Conservation (phyloP, 1,140 invertebrate species). For the Leptopilina boulardi region DNA sequence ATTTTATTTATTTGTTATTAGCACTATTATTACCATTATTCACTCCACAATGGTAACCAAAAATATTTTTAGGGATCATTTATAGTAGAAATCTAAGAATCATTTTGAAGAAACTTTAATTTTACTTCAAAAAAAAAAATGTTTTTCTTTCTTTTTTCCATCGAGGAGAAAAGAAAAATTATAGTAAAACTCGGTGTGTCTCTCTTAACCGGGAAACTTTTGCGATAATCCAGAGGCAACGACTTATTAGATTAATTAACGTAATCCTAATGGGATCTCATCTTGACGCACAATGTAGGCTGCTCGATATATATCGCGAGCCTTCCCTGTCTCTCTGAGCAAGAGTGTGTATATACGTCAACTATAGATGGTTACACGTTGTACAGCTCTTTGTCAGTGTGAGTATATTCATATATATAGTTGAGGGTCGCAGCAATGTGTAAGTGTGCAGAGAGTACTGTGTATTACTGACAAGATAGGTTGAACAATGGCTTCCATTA, state of each 20-base stretch:
- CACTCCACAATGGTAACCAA: no score
- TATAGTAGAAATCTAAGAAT: no score
- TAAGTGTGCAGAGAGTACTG: conserved; percentile 42
- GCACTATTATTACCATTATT: no score
- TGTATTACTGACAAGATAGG: conserved; percentile 71
- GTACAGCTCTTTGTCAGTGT: conserved; percentile 48
- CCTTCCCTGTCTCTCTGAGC: conserved; percentile 60
- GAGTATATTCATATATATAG: conserved; percentile 38
- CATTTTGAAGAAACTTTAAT: no score
- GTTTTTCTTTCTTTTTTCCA: not conserved
- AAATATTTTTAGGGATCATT: no score
- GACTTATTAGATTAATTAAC: conserved; percentile 72
- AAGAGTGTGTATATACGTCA: conserved; percentile 56
- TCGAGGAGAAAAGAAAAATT: no score
- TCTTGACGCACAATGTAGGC: conserved; percentile 69
- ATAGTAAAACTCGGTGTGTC: not conserved
- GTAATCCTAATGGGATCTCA: conserved; percentile 73
- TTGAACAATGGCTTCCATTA: conserved; percentile 74
- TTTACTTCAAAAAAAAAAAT: no score
- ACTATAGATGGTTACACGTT: conserved; percentile 42
- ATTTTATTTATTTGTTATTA: no score
- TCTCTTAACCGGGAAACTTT: not conserved
- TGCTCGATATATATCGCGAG: conserved; percentile 62
- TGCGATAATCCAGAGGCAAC: not conserved
- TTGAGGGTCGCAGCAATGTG: no score